Evolutionary conservation across 2,797 vertebrate genomes (phyloP).

Genomic region (Melanotaenia pygmaea): DNA sequence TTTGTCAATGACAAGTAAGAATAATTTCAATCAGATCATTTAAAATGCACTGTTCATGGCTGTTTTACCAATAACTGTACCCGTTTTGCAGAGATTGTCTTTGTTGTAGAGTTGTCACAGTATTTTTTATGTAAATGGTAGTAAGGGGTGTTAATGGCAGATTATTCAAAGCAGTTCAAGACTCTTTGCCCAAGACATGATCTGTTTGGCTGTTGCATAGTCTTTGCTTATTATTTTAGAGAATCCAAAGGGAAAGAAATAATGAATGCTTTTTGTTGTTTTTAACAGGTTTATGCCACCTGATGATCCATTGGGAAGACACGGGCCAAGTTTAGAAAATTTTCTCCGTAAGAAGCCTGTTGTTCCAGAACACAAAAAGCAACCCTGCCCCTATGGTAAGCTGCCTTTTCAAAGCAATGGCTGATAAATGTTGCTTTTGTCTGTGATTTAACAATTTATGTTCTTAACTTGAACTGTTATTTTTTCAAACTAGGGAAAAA

Average conservation of each 20-base stretch:
- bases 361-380: conserved; percentile 98
- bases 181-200: not conserved
- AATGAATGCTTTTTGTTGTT: not conserved
- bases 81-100: not conserved
- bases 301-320: conserved; percentile 96
- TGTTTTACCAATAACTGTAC: not conserved
- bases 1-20: conserved; percentile 99
- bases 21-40: conserved; percentile 11
- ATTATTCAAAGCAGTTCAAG: not conserved
- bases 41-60: conserved; percentile 2
- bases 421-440: not conserved
- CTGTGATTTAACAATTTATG: not conserved
- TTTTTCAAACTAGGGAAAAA: conserved; percentile 91
- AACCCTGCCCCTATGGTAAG: conserved; percentile 98
- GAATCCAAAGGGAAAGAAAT: not conserved
- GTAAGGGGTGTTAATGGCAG: not conserved
- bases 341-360: conserved; percentile 96
- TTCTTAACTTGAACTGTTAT: conserved; percentile 24
- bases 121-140: not conserved
- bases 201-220: not conserved
- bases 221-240: not conserved
- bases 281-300: conserved; percentile 95
- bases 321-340: conserved; percentile 98
- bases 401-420: conserved; percentile 37
- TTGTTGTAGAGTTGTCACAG: not conserved